Evolutionary conservation across 2,113 vertebrate species (phyloP), one percentile per base, ranked within the genome.

Genomic region (Talpa occidentalis): DNA sequence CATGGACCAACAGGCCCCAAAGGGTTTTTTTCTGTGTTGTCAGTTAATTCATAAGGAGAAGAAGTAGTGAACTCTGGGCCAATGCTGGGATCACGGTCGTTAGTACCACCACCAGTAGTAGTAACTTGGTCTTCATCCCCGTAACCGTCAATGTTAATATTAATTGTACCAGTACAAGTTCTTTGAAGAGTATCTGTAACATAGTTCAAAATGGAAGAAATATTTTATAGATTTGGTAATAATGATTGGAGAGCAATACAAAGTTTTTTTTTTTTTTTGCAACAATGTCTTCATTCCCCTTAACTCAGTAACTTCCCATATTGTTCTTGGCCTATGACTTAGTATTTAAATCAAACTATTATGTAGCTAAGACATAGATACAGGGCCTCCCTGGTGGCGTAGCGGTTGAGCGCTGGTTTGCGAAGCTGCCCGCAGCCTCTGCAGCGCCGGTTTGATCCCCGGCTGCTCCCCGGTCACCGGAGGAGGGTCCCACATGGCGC

Each of bases 91-190:
- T 0, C 24, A 24, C 0, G 26, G 1, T 2, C 22, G 6, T 30
- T 4, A 6, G 5, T 10, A 15, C n/a, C 28, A 21, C 3, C 4
- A 21, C 3, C 10, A 8, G 9, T 21, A 81, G 12, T 16, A 52
- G 28, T 35, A 26, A 7, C 30, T 37, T 37, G 1, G 0, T 22
- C 10, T 0, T 0, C 1, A 2, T 0, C 0, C 88, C 85, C 78
- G 32, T 4, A 2, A 52, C 32, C 80, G 0, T 78, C 10, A 14
- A 97, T 73, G 1, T 89, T 6, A 15, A 97, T 82, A 54, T 72
- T 12, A 62, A 97, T 6, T 59, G 95, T 97, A 16, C 97, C 97
- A 40, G 97, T 97, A 78, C 96, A 97, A 47, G 97, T 97, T 95
- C 90, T 96, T 40, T 96, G 97, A 90, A 96, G 92, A 88, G 6